These are phyloP conservation scores for Xestia rhomboidea DNA, from an alignment of 2,888 invertebrate species.

Conservation along the genomic window DNA sequence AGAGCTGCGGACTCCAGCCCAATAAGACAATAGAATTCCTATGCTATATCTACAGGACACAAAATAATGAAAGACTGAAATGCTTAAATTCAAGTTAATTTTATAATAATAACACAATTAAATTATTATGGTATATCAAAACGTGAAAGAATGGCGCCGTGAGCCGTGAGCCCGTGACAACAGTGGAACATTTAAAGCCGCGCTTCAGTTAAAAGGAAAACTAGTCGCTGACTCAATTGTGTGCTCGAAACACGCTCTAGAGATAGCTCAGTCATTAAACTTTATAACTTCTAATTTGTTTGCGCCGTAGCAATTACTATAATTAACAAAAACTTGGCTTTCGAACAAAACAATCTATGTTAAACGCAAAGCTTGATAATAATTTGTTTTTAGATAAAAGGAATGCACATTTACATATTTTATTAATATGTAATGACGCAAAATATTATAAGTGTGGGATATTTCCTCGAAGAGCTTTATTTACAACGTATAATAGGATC, in stretches of 20 bases:
- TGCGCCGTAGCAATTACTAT: slow-evolving; percentile 68
- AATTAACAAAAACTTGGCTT: slow-evolving; percentile 62
- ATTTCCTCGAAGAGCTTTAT: slow-evolving; percentile 42
- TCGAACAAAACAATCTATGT: slow-evolving; percentile 60
- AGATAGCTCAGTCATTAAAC: slow-evolving; percentile 67
- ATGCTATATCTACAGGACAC: background rate
- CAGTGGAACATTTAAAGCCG: slow-evolving; percentile 32
- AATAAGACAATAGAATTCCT: background rate
- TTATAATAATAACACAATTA: slow-evolving; percentile 26
- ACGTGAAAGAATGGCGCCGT: slow-evolving; percentile 53
- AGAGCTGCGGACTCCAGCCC: background rate
- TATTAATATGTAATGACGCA: slow-evolving; percentile 28
- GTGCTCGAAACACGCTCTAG: slow-evolving; percentile 58
- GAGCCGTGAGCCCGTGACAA: slow-evolving; percentile 34
- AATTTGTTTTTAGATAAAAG: slow-evolving; percentile 41
- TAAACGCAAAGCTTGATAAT: slow-evolving; percentile 39
- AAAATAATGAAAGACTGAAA: slow-evolving; percentile 12
- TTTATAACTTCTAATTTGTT: slow-evolving; percentile 72
- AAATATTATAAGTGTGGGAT: slow-evolving; percentile 43
- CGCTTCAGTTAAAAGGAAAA: slow-evolving; percentile 42
- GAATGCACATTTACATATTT: slow-evolving; percentile 55
- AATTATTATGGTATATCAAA: slow-evolving; percentile 30
- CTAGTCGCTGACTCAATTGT: slow-evolving; percentile 61
- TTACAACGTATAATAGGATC: slow-evolving; percentile 26
- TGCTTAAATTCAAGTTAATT: no score